Evolutionary conservation across 92 coral and sea anemone genomes (phyloP).

Genomic region (Ricordea florida): DNA sequence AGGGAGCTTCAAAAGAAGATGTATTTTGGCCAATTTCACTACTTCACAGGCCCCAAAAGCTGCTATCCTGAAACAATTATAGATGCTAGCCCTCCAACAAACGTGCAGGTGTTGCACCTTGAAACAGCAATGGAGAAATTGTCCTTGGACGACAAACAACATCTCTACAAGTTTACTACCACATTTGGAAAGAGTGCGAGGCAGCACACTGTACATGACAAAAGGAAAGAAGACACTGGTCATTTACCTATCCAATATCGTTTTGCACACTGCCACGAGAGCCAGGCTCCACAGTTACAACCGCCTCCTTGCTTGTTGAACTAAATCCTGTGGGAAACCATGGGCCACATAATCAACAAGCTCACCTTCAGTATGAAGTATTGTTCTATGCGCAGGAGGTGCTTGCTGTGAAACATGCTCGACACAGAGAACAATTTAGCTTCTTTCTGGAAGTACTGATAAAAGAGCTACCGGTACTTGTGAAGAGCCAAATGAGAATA

Average conservation of each 20-base stretch:
- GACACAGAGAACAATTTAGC: conserved; percentile 46
- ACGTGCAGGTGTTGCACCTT: neutral
- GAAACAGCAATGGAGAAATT: neutral
- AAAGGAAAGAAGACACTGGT: conserved; percentile 47
- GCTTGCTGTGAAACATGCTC: conserved; percentile 40
- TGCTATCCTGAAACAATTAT: conserved; percentile 36
- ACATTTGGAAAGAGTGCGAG: conserved; percentile 17
- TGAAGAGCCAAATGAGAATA: neutral
- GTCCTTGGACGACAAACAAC: neutral
- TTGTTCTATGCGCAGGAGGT: conserved; percentile 26
- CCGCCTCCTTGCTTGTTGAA: neutral
- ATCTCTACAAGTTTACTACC: conserved; percentile 27
- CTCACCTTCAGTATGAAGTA: neutral
- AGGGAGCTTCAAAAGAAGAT: conserved; percentile 40
- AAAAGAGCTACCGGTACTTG: neutral
- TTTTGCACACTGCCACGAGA: conserved; percentile 26
- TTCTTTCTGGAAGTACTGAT: conserved; percentile 22
- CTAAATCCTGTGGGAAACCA: no score
- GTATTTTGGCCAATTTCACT: conserved; percentile 43
- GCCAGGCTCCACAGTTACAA: conserved; percentile 4
- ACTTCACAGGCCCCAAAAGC: conserved; percentile 54
- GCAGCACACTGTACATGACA: conserved; percentile 41
- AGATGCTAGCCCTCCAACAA: conserved; percentile 6
- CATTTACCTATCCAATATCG: conserved; percentile 44
- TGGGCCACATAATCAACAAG: no score